Base-by-base conservation (phyloP, 2,113 vertebrate genomes). In the Coracopsis vasa region DNA sequence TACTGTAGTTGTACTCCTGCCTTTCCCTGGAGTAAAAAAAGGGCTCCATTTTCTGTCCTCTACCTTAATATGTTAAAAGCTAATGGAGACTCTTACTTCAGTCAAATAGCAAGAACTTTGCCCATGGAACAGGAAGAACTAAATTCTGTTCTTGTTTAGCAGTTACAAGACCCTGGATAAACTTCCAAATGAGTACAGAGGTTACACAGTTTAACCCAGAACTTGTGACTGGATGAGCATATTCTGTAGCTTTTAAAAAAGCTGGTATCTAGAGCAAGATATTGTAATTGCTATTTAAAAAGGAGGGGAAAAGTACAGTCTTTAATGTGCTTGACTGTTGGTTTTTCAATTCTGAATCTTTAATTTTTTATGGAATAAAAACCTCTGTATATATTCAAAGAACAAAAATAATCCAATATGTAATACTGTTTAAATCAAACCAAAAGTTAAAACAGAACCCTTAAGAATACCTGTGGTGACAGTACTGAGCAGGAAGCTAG, bases 41-140 rank as follows among this genome's bases (percentile, higher is more conserved):
- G 24, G 13, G 53, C 61, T 90, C 90, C 67, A 91, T 97, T 94
- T 91, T 90, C 45, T 81, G 78, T 94, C 70, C 78, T 88, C 73
- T 94, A 60, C 78, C n/a, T 85, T 77, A 56, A 56, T 0, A 10
- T 45, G 18, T 95, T 95, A 95, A 95, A 96, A 95, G 94, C 93
- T 95, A 96, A 95, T 96, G 87, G 91, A 80, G 19, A 33, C 51
- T 93, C 80, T 92, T 94, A 75, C 62, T 92, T 86, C 24, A 50
- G 45, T 66, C 42, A 90, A 81, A 69, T 60, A 77, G 69, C 51
- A 91, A 88, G 67, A 94, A 79, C 72, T 91, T 91, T 72, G 54
- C 44, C 28, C 1, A 1, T 81, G 41, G 90, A 95, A 93, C 78
- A 86, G 66, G 48, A 65, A 82, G 48, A 80, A 72, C 80, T 80